A percentile compares a stretch with the other conserved stretches of the same genome.
These are phyloP conservation scores for Rallus crepitans DNA, from an alignment of 2,797 vertebrate species.

Conservation along the genomic window DNA sequence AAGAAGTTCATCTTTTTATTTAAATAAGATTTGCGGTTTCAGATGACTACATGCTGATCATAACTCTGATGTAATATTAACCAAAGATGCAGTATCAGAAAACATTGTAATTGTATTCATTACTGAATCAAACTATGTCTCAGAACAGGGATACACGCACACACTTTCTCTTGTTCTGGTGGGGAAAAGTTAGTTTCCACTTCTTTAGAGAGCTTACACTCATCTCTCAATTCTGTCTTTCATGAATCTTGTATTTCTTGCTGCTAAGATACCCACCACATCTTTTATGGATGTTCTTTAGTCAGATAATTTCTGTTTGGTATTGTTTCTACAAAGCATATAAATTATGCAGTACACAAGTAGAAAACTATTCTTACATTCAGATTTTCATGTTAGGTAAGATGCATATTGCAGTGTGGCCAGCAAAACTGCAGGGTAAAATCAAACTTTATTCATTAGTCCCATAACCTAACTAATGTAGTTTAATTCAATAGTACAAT, in stretches of 20 bases:
- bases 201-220: not conserved
- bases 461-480: no score
- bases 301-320: not conserved
- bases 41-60: not conserved
- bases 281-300: not conserved
- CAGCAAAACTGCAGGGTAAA: not conserved
- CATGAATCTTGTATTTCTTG: not conserved
- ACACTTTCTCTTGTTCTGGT: not conserved
- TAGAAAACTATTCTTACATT: not conserved
- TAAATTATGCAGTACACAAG: not conserved
- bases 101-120: not conserved
- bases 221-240: not conserved
- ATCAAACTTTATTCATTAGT: not conserved
- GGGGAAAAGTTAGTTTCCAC: not conserved
- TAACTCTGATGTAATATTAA: not conserved
- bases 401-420: not conserved
- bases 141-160: accelerated
- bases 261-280: not conserved
- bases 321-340: not conserved
- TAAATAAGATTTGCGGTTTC: not conserved
- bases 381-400: not conserved
- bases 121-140: not conserved
- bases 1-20: not conserved
- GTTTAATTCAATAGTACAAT: not conserved
- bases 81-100: not conserved